Conservation (phyloP, 2,888 invertebrate genomes). For the Drosophila bunnanda region DNA sequence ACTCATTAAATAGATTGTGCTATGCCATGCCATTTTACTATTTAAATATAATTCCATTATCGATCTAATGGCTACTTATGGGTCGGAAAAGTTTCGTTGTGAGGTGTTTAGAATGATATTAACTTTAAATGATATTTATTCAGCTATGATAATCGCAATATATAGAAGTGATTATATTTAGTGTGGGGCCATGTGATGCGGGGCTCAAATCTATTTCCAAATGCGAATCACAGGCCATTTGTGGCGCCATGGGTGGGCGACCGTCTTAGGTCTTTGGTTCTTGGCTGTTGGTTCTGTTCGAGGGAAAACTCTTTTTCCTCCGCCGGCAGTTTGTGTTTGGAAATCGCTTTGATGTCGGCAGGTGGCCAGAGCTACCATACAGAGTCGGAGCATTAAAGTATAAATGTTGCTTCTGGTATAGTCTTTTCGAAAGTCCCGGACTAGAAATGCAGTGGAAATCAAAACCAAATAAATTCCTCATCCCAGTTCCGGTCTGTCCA, state of each 20-base stretch:
- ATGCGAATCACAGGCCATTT: slow-evolving; percentile 50
- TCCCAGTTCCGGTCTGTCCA: slow-evolving; percentile 8
- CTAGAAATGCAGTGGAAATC: slow-evolving; percentile 15
- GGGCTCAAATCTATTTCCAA: slow-evolving; percentile 25
- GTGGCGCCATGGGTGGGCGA: slow-evolving; percentile 56
- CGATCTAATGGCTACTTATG: slow-evolving; percentile 6
- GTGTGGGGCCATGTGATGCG: slow-evolving; percentile 39
- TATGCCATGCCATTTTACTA: neutral
- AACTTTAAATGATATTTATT: slow-evolving; percentile 29
- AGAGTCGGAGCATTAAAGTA: neutral
- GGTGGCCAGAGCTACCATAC: slow-evolving; percentile 11
- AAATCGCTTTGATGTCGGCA: slow-evolving; percentile 37
- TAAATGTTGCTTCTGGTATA: too few species aligned
- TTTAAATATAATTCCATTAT: neutral
- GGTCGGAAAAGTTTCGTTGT: slow-evolving; percentile 10
- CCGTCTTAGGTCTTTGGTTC: slow-evolving; percentile 5
- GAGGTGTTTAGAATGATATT: slow-evolving; percentile 24
- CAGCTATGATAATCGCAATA: slow-evolving; percentile 30
- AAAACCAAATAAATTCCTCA: slow-evolving; percentile 13
- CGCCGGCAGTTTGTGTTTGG: slow-evolving; percentile 3
- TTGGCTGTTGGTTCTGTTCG: neutral
- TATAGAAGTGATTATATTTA: slow-evolving; percentile 16
- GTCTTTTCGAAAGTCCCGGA: neutral
- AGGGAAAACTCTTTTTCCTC: slow-evolving; percentile 15
- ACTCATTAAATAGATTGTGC: neutral